Base-by-base conservation (phyloP, 2,113 vertebrate genomes). In the Semicossyphus pulcher region DNA sequence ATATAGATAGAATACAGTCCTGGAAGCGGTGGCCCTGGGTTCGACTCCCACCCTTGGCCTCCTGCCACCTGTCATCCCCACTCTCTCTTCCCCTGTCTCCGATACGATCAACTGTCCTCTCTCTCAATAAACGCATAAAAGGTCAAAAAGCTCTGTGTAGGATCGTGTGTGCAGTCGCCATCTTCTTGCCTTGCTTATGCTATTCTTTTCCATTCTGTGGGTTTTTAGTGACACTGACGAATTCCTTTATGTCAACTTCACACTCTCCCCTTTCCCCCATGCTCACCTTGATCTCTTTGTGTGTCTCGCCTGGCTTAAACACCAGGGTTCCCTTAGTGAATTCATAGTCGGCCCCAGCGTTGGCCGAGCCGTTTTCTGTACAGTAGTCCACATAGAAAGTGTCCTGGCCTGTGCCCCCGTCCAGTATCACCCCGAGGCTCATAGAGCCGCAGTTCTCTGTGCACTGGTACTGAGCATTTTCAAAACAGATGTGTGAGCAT, bases 331-430 rank as follows among this genome's bases (percentile, higher is more conserved):
- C 92, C 62, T 89, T 81, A 51, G 80, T 87, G 83, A 95, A 95
- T 73, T 96, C 94, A 9, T 95, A 99, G 79, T 99, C 97, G 0
- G 94, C 94, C 1, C 96, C 97, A 0, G 97, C 96, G 68, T 95
- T 97, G 73, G 97, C 97, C 0, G 97, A 97, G 36, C 97, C 97
- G 10, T 98, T 97, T 80, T 99, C 97, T 0, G 97, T 98, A 73
- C 91, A 93, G 92, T 97, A 99, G 85, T 98, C 96, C 72, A 98
- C 96, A 36, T 95, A 95, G 90, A 97, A 97, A 0, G 96, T 96
- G 72, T 94, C 93, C 79, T 94, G 91, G 62, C 92, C 94, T 0
- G 94, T 95, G 0, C 93, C 84, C 0, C 95, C 95, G 0, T 92
- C 88, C 23, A 96, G 96, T 0, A 90, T 58, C 66, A 98, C 96